Evolutionary conservation across 2,888 invertebrate genomes (phyloP), one percentile per base, ranked within the genome.

Genomic region (Pecten maximus): DNA sequence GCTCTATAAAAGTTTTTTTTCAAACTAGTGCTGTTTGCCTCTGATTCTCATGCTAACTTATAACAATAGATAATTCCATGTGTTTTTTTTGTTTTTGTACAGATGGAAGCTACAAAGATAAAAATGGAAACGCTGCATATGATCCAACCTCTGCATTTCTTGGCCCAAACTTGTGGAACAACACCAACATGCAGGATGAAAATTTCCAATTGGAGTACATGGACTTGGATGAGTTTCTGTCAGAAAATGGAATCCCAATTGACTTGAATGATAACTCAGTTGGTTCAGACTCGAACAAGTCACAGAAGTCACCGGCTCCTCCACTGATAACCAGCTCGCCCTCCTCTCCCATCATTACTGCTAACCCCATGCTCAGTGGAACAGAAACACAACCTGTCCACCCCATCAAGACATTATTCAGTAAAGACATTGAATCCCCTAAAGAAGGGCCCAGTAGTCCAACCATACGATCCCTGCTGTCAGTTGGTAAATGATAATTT

Each of bases 101-200:
- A 93, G 93, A 91, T 90, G 91, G 60, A 40, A 40, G 87, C 54
- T 89, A 91, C 86, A 87, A 90, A 6, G 92, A 92, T 88, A 94
- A 94, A 40, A 90, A 91, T 35, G 92, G 93, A n/a, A 93, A 93
- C 88, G 91, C 91, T 40, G 92, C 91, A 40, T 91, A 92, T 40
- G 93, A 94, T 89, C 89, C 98, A 96, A 98, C 98, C 97, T 98
- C 99, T 94, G 99, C 99, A 97, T 99, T 99, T 97, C 98, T 99
- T 96, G 99, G 99, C 93, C 99, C 99, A 94, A 99, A 98, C 97
- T 97, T 99, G 93, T 99, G 99, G 99, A 99, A 99, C 97, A 99
- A 99, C 97, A 98, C 98, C 95, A 97, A 98, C 96, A 74, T 89
- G 54, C 90, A 91, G 28, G 92, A 92, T 40, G 89, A 89, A 28